These are phyloP conservation scores for Euspilapteryx auroguttella DNA, from an alignment of 2,888 invertebrate genomes.

Conservation along the genomic window DNA sequence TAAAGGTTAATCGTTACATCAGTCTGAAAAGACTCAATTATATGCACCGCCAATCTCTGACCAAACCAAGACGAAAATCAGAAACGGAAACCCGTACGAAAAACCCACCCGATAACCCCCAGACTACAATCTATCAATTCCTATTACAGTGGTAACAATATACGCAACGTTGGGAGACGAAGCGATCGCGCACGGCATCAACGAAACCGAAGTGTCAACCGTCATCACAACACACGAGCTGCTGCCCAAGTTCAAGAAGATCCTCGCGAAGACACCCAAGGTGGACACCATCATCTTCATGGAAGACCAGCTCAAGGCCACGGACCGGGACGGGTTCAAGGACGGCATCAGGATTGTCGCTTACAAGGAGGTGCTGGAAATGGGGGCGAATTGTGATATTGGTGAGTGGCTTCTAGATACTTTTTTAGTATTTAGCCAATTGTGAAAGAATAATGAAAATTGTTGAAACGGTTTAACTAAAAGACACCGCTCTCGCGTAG, in stretches of 20 bases:
- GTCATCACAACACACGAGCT: conserved; percentile 93
- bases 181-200: conserved; percentile 94
- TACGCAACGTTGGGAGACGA: conserved; percentile 97
- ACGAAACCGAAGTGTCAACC: conserved; percentile 92
- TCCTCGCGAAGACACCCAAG: conserved; percentile 70
- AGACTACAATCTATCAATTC: too few species aligned
- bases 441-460: neutral
- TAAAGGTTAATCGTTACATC: too few species aligned
- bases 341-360: conserved; percentile 71
- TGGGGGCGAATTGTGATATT: conserved; percentile 30
- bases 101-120: too few species aligned
- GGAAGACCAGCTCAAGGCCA: conserved; percentile 81
- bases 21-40: too few species aligned
- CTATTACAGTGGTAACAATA: conserved; percentile 93
- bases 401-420: conserved; percentile 18
- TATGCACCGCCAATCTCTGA: too few species aligned
- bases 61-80: too few species aligned
- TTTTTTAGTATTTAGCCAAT: conserved; percentile 1
- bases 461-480: too few species aligned
- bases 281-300: conserved; percentile 83
- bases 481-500: too few species aligned
- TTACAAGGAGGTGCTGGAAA: conserved; percentile 65
- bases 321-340: conserved; percentile 72
- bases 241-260: conserved; percentile 84
- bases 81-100: too few species aligned